Conservation (phyloP, 2,888 invertebrate genomes). For the Anthoptus insignis region DNA sequence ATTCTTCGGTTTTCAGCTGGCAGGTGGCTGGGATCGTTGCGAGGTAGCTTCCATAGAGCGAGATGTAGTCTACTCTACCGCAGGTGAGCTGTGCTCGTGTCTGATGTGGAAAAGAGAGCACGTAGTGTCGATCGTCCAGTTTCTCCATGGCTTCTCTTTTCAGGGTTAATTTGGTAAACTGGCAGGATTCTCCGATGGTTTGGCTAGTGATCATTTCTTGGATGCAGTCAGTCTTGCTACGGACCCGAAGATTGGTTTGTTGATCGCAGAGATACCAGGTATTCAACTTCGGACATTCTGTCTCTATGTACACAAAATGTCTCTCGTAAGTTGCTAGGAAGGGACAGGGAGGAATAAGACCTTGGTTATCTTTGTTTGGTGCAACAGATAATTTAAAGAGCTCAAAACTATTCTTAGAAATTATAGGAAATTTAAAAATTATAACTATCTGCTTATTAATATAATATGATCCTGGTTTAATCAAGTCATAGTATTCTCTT, state of each 20-base stretch:
- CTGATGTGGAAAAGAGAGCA: constrained; percentile 27
- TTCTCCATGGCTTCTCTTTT: constrained; percentile 34
- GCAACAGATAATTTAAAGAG: constrained; percentile 39
- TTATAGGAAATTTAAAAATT: constrained; percentile 15
- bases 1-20: constrained; percentile 33
- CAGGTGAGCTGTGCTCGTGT: constrained; percentile 27
- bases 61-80: neutral
- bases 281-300: constrained; percentile 50
- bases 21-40: constrained; percentile 37
- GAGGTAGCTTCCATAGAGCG: constrained; percentile 39
- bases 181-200: constrained; percentile 46
- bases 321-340: constrained; percentile 44
- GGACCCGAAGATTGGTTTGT: constrained; percentile 24
- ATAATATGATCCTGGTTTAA: constrained; percentile 4
- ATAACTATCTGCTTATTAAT: constrained; percentile 10
- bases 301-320: constrained; percentile 48
- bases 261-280: constrained; percentile 42
- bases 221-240: constrained; percentile 40
- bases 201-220: constrained; percentile 37
- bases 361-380: constrained; percentile 42
- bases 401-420: constrained; percentile 26
- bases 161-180: constrained; percentile 19
- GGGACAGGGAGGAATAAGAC: constrained; percentile 45
- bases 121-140: constrained; percentile 44
- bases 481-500: constrained; percentile 2